Conservation (phyloP, 2,888 invertebrate species). For the Theodoxus fluviatilis region DNA sequence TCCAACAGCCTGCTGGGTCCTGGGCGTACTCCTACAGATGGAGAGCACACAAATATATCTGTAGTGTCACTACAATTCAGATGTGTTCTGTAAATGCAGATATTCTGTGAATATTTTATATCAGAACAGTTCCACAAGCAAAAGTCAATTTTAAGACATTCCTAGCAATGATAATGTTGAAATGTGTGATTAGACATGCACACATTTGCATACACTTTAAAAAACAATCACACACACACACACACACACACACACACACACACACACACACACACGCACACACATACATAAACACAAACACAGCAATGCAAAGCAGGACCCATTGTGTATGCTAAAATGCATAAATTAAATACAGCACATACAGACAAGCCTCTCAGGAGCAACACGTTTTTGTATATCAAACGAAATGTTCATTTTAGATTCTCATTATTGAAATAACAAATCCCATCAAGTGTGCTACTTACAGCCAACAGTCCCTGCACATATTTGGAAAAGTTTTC, state of each 20-base stretch:
- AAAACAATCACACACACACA: not conserved
- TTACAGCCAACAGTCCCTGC: slow-evolving; percentile 71
- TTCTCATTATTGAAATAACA: slow-evolving; percentile 1
- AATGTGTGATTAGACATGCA: too few species aligned
- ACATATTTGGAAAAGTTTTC: slow-evolving; percentile 65
- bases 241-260: not conserved
- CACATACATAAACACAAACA: too few species aligned
- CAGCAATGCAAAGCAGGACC: too few species aligned
- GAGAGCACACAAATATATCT: not conserved
- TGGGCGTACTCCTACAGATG: slow-evolving; percentile 75
- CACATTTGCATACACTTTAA: not conserved
- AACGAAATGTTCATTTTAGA: not conserved
- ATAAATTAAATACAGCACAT: too few species aligned
- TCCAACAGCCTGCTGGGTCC: slow-evolving; percentile 83
- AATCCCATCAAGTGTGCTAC: slow-evolving; percentile 27
- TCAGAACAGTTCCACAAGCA: too few species aligned
- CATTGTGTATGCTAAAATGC: too few species aligned
- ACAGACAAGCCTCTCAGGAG: too few species aligned
- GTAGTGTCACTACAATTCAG: not conserved
- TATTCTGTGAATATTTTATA: too few species aligned
- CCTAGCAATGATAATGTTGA: too few species aligned
- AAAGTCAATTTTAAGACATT: too few species aligned
- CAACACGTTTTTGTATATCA: not conserved
- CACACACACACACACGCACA: not conserved
- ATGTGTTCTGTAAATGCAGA: too few species aligned